Percentiles rank a stretch among this genome's conserved stretches.
Conservation (phyloP, 2,113 vertebrate species). For the Nannospalax galili region DNA sequence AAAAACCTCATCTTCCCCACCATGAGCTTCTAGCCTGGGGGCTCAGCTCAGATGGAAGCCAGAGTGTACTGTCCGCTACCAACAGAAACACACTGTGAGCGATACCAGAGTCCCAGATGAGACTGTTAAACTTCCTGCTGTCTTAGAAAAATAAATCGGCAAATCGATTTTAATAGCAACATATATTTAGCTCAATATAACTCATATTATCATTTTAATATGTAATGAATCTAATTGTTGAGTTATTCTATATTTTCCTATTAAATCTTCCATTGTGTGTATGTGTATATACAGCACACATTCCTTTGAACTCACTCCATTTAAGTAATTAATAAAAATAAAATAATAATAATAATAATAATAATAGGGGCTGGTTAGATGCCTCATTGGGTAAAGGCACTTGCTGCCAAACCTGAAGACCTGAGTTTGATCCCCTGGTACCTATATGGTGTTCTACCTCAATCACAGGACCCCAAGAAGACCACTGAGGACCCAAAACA, state of each 20-base stretch:
- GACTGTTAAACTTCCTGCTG: not conserved
- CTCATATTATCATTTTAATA: not conserved
- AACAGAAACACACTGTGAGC: not conserved
- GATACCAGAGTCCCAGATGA: not conserved
- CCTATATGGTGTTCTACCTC: too few relatives aligned
- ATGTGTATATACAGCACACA: not conserved
- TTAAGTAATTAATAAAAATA: not conserved
- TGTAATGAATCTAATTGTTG: not conserved
- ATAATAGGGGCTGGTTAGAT: not conserved
- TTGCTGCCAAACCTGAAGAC: not conserved
- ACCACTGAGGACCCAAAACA: too few relatives aligned
- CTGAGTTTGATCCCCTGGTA: not conserved
- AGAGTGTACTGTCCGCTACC: not conserved
- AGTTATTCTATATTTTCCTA: not conserved
- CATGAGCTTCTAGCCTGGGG: constrained; percentile 36
- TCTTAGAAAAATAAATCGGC: not conserved
- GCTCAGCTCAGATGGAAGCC: not conserved
- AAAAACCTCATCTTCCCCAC: constrained; percentile 31
- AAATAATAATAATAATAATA: not conserved
- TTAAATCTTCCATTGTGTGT: not conserved
- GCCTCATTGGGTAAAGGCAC: not conserved
- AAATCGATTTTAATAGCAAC: not conserved
- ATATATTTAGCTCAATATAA: not conserved
- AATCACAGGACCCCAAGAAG: too few relatives aligned
- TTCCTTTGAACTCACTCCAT: not conserved